These are phyloP conservation scores for Hemithea aestivaria DNA, from an alignment of 2,888 invertebrate genomes.

Conservation along the genomic window DNA sequence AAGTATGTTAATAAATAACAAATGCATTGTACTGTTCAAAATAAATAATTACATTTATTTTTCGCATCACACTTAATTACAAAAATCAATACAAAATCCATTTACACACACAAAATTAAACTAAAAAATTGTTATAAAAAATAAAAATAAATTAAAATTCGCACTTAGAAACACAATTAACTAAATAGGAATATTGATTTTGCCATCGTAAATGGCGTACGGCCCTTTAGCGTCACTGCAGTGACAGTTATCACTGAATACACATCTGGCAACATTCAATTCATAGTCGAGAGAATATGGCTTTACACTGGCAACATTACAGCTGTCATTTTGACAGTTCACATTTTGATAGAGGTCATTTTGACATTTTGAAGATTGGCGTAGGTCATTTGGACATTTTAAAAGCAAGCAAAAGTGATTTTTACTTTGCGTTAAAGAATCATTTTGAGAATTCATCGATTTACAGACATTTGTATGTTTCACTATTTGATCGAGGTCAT, in stretches of 20 bases:
- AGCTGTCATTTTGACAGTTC: too few relatives aligned
- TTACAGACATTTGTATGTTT: too few relatives aligned
- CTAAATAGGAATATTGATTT: constrained; percentile 46
- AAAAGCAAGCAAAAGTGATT: too few relatives aligned
- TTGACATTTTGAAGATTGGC: too few relatives aligned
- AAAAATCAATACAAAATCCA: not conserved
- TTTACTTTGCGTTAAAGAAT: too few relatives aligned
- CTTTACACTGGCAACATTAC: not conserved
- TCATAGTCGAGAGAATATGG: constrained; percentile 16
- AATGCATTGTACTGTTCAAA: constrained; percentile 14
- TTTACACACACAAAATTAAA: constrained; percentile 18
- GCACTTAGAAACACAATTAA: constrained; percentile 17
- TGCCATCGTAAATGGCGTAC: constrained; percentile 46
- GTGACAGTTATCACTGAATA: constrained; percentile 34
- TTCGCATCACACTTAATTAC: constrained; percentile 1
- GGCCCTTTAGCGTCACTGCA: constrained; percentile 27
- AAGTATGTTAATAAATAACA: constrained; percentile 9
- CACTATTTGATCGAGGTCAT: too few relatives aligned
- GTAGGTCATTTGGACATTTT: too few relatives aligned
- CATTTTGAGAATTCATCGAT: too few relatives aligned
- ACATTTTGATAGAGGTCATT: too few relatives aligned
- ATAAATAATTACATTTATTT: constrained; percentile 11
- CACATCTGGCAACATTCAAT: constrained; percentile 26
- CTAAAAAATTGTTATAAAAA: constrained; percentile 14
- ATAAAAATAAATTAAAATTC: constrained; percentile 14